Evolutionary conservation across 2,113 vertebrate genomes (phyloP), one percentile per base, ranked within the genome.

Genomic region (Notothenia rossii): DNA sequence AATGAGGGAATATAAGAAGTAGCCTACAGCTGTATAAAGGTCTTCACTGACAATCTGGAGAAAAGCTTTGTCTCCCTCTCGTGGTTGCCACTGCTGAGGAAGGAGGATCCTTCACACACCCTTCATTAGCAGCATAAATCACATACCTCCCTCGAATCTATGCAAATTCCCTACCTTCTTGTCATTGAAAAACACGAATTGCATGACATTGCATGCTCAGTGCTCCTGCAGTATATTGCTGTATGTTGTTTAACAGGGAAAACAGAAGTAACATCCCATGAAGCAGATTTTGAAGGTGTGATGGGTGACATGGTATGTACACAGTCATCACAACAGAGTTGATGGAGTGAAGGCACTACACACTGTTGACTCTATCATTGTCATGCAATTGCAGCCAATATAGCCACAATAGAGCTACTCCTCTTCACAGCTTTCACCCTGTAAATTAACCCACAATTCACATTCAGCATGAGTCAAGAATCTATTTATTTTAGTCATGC

Each of bases 31-130:
- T 63, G 49, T 10, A 22, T 13, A 60, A 10, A 8, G 40, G 20
- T 29, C 29, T 51, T 13, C 20, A 45, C n/a, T 58, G 11, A 9
- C 17, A 1, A 3, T 3, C 1, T 60, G 29, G 17, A n/a, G 70
- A 86, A 85, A 82, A 54, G 55, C 86, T 91, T 68, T 87, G 88
- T 94, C 92, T 90, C 94, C 93, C 93, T 89, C 94, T 94, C 14
- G 83, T 93, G 94, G 90, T 75, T 63, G 20, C 10, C 7, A 10
- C 40, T 5, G 20, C 10, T 11, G 51, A 43, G 4, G 48, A 59
- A 45, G 22, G 10, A 46, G 55, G 36, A 54, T 61, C 20, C 22
- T 10, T 25, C 56, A 29, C 51, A 72, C 22, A 48, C 56, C 3
- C 69, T 58, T 67, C 14, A 43, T 22, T 10, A 60, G 25, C 33